Conservation (phyloP, 2,797 vertebrate genomes). For the Oreochromis grahami region DNA sequence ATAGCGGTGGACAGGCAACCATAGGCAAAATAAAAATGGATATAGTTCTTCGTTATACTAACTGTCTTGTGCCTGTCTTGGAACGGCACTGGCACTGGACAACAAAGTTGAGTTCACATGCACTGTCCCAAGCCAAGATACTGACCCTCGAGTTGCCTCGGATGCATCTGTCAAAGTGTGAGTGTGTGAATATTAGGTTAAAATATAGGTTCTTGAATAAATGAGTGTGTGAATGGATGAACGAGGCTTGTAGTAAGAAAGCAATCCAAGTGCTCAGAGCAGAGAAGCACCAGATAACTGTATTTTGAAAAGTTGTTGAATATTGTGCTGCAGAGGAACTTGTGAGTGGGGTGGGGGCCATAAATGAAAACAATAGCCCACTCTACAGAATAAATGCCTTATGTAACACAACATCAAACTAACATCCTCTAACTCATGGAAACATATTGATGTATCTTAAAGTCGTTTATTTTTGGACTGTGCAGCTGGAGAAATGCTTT, state of each 20-base stretch:
- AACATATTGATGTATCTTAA: neutral
- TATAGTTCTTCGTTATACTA: neutral
- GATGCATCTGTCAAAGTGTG: neutral
- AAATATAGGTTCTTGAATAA: neutral
- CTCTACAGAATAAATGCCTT: neutral
- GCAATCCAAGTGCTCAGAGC: no score
- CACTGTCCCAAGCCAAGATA: neutral
- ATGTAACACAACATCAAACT: neutral
- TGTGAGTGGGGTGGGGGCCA: neutral
- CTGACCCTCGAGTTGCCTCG: neutral
- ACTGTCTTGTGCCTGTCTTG: neutral
- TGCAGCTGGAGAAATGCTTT: neutral
- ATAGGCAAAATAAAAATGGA: neutral
- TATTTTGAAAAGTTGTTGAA: neutral
- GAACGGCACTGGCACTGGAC: neutral
- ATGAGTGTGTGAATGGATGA: neutral
- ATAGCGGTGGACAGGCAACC: neutral
- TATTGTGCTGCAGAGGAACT: neutral
- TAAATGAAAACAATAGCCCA: neutral
- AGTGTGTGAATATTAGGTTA: neutral
- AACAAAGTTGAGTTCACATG: neutral
- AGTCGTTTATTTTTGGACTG: neutral
- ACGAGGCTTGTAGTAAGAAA: neutral
- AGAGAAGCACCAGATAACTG: neutral
- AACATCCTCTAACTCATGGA: neutral